phyloP scores from a whole-genome alignment of 2,888 invertebrate genomes.

The Netelia fuscicornis region DNA sequence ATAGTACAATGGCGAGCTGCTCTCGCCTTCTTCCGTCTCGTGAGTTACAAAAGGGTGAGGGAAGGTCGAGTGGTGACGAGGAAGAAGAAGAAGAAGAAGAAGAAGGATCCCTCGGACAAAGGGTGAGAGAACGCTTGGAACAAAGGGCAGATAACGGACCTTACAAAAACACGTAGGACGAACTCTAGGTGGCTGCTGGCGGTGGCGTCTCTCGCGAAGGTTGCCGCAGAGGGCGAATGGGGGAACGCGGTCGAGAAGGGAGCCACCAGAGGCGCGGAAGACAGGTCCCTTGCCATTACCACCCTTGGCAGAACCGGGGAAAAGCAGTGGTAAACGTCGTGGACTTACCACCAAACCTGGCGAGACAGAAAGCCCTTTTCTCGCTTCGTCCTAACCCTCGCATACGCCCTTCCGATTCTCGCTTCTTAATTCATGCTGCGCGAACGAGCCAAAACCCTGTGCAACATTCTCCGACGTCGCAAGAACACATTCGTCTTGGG shows the following conservation, averaged over 20 bases:
- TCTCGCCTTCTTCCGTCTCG: conserved; percentile 13
- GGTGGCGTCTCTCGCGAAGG: conserved; percentile 37
- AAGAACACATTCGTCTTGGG: conserved; percentile 56
- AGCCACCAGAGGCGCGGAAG: conserved; percentile 53
- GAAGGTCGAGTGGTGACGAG: conserved; percentile 26
- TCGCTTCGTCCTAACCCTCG: neutral
- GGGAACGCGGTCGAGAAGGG: neutral
- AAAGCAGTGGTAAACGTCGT: conserved; percentile 42
- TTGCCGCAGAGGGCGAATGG: conserved; percentile 20
- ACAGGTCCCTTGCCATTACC: conserved; percentile 64
- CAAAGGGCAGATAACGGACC: conserved; percentile 82
- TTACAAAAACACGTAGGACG: conserved; percentile 78
- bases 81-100: conserved; percentile 59
- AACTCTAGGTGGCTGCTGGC: conserved; percentile 30
- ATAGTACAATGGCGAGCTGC: conserved; percentile 54
- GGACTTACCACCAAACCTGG: neutral
- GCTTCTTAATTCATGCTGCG: neutral
- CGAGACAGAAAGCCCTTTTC: conserved; percentile 2
- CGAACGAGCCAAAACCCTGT: conserved; percentile 12
- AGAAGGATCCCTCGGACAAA: conserved; percentile 75
- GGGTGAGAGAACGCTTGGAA: conserved; percentile 79
- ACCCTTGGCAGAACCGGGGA: conserved; percentile 41
- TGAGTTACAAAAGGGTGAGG: conserved; percentile 48
- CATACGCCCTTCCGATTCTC: conserved; percentile 27
- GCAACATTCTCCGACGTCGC: conserved; percentile 28